Conservation (phyloP, 2,797 vertebrate genomes). For the Cyprinodon diabolis region DNA sequence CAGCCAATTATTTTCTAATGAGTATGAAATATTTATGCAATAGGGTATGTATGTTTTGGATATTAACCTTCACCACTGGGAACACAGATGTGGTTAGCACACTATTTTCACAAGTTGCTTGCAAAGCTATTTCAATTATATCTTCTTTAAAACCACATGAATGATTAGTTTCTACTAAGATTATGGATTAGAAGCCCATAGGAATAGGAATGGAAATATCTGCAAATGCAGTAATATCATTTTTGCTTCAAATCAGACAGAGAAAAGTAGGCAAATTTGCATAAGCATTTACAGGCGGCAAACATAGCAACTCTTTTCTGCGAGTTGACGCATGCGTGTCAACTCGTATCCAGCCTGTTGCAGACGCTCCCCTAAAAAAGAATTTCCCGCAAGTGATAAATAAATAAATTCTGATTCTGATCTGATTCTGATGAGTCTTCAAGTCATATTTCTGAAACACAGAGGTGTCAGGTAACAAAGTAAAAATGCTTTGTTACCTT, state of each 20-base stretch:
- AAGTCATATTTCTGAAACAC: too few species aligned
- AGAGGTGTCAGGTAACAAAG: too few species aligned
- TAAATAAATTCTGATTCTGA: too few species aligned
- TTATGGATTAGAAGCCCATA: slow-evolving; percentile 34
- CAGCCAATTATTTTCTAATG: slow-evolving; percentile 78
- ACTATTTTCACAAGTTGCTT: slow-evolving; percentile 5
- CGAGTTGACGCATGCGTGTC: too few species aligned
- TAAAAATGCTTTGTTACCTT: too few species aligned
- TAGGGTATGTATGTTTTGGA: slow-evolving; percentile 73
- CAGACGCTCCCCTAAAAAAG: too few species aligned
- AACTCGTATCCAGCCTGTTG: too few species aligned
- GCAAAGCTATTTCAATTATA: neutral
- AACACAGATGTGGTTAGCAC: neutral
- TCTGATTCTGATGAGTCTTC: too few species aligned
- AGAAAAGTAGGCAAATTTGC: slow-evolving; percentile 12
- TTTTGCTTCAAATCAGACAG: slow-evolving; percentile 17
- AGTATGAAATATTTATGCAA: slow-evolving; percentile 54
- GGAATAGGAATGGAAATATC: slow-evolving; percentile 39
- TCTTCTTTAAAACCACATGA: slow-evolving; percentile 10
- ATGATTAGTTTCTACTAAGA: slow-evolving; percentile 33
- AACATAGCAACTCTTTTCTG: too few species aligned
- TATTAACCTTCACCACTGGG: slow-evolving; percentile 35
- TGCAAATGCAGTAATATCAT: slow-evolving; percentile 26
- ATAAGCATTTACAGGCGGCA: too few species aligned
- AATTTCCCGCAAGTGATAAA: too few species aligned